phyloP scores from a whole-genome alignment of 92 coral and sea anemone species.

The Epizoanthus stellaris region DNA sequence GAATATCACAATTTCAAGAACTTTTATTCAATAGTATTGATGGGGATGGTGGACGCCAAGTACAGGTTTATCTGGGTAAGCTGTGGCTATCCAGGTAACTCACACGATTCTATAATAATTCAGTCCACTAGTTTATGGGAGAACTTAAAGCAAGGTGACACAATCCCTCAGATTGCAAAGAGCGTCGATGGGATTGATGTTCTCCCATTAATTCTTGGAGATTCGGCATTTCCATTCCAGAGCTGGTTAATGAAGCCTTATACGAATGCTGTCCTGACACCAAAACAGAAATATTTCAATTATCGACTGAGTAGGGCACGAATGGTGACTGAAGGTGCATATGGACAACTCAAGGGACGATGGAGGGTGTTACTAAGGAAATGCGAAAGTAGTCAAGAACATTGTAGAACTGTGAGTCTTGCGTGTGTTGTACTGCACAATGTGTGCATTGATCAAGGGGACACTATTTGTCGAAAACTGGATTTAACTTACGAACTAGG shows the following conservation, averaged over 20 bases:
- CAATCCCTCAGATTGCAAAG: constrained; percentile 48
- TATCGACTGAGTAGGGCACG: constrained; percentile 55
- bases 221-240: constrained; percentile 54
- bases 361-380: constrained; percentile 68
- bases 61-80: constrained; percentile 59
- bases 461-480: constrained; percentile 51
- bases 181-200: constrained; percentile 36
- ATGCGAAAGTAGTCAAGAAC: constrained; percentile 65
- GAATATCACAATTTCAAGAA: constrained; percentile 60
- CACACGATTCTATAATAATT: constrained; percentile 56
- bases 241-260: constrained; percentile 62
- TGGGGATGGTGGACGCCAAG: constrained; percentile 69
- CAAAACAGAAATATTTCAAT: constrained; percentile 51
- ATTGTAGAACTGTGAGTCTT: constrained; percentile 45
- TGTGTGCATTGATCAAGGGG: constrained; percentile 55
- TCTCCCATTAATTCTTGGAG: constrained; percentile 47
- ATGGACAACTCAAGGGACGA: constrained; percentile 70
- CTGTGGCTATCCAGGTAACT: constrained; percentile 58
- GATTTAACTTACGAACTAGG: constrained; percentile 60
- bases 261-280: constrained; percentile 65
- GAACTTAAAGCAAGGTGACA: constrained; percentile 34
- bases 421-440: constrained; percentile 71
- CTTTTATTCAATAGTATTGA: constrained; percentile 63
- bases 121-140: constrained; percentile 56
- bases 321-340: constrained; percentile 67